Evolutionary conservation across 2,797 vertebrate species (phyloP).

Genomic region (Peromyscus eremicus): DNA sequence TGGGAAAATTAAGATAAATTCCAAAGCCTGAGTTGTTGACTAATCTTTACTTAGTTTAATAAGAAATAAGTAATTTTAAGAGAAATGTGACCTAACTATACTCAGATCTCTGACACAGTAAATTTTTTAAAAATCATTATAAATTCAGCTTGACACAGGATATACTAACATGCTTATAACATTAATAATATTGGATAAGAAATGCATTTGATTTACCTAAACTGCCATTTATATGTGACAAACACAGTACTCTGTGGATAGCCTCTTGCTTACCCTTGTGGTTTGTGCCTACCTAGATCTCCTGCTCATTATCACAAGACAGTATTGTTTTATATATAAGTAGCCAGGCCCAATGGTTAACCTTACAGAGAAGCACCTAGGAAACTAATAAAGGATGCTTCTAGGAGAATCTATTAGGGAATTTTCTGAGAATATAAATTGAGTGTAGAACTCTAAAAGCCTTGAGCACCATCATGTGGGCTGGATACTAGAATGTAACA

Average conservation of each 20-base stretch:
- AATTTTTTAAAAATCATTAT: neutral
- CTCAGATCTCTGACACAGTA: neutral
- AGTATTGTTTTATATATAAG: neutral
- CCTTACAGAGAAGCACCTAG: neutral
- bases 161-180: neutral
- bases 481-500: too few relatives aligned
- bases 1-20: neutral
- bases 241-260: neutral
- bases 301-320: neutral
- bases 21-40: neutral
- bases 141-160: neutral
- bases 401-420: neutral
- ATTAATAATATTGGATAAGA: neutral
- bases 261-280: too few relatives aligned
- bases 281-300: too few relatives aligned
- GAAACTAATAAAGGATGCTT: too few relatives aligned
- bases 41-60: neutral
- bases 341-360: accelerated
- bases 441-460: neutral
- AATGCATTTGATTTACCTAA: neutral
- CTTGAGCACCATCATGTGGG: accelerated
- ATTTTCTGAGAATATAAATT: neutral
- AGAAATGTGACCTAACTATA: neutral
- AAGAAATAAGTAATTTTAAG: conserved; percentile 9
- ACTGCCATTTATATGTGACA: neutral